phyloP scores from a whole-genome alignment of 2,113 vertebrate genomes.

The Cheirogaleus medius region DNA sequence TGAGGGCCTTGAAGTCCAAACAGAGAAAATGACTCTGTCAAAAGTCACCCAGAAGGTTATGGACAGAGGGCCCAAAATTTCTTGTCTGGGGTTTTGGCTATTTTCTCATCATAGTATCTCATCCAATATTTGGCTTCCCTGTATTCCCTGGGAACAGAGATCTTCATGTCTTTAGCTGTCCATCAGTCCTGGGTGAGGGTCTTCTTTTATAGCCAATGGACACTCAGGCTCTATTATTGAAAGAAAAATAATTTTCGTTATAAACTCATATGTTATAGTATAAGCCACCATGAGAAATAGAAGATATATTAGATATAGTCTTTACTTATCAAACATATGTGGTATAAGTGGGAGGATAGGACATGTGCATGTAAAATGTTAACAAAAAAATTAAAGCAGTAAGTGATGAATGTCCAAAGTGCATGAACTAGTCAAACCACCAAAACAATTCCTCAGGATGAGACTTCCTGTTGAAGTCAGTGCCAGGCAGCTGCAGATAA shows the following conservation, averaged over 20 bases:
- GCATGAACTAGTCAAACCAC: background rate
- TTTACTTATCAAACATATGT: background rate
- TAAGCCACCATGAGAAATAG: background rate
- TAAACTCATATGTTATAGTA: background rate
- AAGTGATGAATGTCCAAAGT: background rate
- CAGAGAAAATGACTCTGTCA: background rate
- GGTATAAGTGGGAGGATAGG: background rate
- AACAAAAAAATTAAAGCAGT: background rate
- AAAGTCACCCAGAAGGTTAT: background rate
- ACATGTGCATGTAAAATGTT: background rate
- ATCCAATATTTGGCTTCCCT: background rate
- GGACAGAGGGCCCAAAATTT: background rate
- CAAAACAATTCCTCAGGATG: background rate
- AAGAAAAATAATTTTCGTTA: background rate
- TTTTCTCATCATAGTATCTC: background rate
- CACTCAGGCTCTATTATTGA: background rate
- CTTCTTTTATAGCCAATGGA: background rate
- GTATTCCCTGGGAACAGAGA: background rate
- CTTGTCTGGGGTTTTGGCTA: background rate
- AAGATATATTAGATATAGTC: background rate
- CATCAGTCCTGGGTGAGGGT: background rate
- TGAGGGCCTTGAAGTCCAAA: background rate
- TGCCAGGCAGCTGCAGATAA: background rate
- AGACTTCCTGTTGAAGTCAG: background rate
- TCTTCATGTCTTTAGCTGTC: background rate